Base-by-base conservation (phyloP, 2,888 invertebrate species). In the Chromoteleia sp. region DNA sequence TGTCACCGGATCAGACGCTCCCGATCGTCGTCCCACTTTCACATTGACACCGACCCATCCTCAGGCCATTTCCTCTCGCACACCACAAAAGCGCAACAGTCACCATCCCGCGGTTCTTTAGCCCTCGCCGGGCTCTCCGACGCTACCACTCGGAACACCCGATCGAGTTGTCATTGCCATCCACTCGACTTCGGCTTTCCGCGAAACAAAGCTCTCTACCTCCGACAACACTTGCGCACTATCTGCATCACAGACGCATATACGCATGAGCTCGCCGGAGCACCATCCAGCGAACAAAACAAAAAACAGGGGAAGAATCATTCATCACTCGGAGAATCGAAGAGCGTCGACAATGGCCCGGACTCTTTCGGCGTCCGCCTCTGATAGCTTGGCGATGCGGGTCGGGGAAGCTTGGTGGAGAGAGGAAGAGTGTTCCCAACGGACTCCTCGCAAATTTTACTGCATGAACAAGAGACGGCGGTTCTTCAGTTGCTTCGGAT, bases 191-290 rank as follows among this genome's bases (percentile, higher is more conserved):
- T 12, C 59, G 15, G n/a, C n/a, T n/a, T n/a, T n/a, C n/a, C n/a
- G n/a, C n/a, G n/a, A n/a, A n/a, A n/a, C n/a, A n/a, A n/a, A n/a
- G n/a, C n/a, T n/a, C n/a, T n/a, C n/a, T n/a, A n/a, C n/a, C n/a
- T n/a, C n/a, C 36, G 41, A 56, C 65, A 48, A 79, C 78, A 71
- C 71, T 79, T 67, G 73, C 78, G 73, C 78, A 79, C 78, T 67
- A 59, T 50, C 59, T 59, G 67, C 65, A 65, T 65, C 73, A 73
- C 43, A 52, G 54, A 45, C 54, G 73, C 54, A 39, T 71, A 30
- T 70, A 70, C 30, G 59, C 76, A 59, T 76, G 41, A 68, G 68
- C 70, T 56, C 52, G 33, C 48, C 56, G 56, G 54, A 12, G 71
- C 71, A 59, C 39, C 48, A 70, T 17, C 10, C 14, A 54, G 7